phyloP scores from a whole-genome alignment of 1,140 invertebrate species.

The Drosophila ercepeae region DNA sequence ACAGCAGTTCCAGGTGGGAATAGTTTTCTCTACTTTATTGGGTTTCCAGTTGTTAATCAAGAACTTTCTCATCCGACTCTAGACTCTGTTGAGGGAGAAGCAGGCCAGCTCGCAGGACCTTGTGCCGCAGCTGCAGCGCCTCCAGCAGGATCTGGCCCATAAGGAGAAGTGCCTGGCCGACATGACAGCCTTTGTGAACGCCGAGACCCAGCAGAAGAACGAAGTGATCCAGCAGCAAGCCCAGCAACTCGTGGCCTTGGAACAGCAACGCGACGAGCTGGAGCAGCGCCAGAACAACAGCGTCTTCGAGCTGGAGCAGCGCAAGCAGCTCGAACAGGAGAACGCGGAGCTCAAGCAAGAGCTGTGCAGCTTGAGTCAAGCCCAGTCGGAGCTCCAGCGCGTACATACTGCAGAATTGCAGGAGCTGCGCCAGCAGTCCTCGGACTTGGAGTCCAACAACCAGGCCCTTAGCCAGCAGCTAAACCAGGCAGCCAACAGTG shows the following conservation, averaged over 20 bases:
- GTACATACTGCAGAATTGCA: conserved; percentile 61
- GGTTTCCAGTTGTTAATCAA: too few species aligned
- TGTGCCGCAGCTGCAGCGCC: conserved; percentile 65
- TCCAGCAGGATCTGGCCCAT: conserved; percentile 73
- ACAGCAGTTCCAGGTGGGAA: conserved; percentile 73
- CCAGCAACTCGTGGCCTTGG: conserved; percentile 57
- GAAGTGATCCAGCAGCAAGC: conserved; percentile 66
- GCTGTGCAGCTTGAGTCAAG: conserved; percentile 57
- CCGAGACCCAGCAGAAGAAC: conserved; percentile 72
- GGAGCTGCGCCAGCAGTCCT: conserved; percentile 47
- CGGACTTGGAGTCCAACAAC: conserved; percentile 46
- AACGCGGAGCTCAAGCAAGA: conserved; percentile 73
- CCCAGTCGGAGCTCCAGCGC: conserved; percentile 50
- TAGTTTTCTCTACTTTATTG: too few species aligned
- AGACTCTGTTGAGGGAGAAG: conserved; percentile 63
- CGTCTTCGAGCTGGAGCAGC: conserved; percentile 76
- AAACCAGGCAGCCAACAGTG: conserved; percentile 48
- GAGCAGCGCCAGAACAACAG: conserved; percentile 73
- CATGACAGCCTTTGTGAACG: conserved; percentile 66
- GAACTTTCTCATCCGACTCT: background rate
- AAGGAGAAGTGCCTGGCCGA: conserved; percentile 78
- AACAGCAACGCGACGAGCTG: conserved; percentile 77
- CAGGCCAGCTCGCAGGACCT: conserved; percentile 76
- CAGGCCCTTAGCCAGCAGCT: conserved; percentile 42
- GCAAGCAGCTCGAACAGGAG: conserved; percentile 68